Base-by-base conservation (phyloP, 2,797 vertebrate species). In the Brachyalestes nurse region DNA sequence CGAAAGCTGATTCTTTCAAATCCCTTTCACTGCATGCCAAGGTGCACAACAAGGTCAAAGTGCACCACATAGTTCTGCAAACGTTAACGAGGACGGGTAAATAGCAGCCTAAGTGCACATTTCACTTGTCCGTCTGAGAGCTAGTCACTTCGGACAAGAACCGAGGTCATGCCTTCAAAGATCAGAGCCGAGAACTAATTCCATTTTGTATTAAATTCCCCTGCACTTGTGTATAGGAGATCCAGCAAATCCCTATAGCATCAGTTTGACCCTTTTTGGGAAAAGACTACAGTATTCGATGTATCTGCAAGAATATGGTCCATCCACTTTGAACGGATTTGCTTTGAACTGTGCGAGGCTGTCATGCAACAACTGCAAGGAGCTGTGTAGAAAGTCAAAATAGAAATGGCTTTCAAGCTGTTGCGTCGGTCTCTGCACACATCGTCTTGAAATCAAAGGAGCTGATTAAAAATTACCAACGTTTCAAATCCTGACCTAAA, bases 31-130 rank as follows among this genome's bases (percentile, higher is more conserved):
- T 55, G 84, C 66, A n/a, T 87, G 90, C 90, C 91, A 91, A 88
- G 88, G 92, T 94, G 92, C 88, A 88, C 5, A 4, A 40, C 57
- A 13, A 58, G 92, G 90, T 92, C 92, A 91, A 92, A 94, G 92
- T 92, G 90, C 91, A 90, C 82, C 67, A 5, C 71, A 81, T 84
- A 88, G 90, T 88, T 84, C 86, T 73, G 89, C 82, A 83, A 81
- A 88, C 85, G 45, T 86, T 75, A 84, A 86, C 85, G 16, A 58
- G 77, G 84, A 83, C 65, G 62, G 65, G 78, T 79, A 64, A 84
- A 83, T 57, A 47, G 55, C 72, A 74, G 70, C 73, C 60, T 16
- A 34, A 28, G 25, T 61, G 65, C 45, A 53, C 6, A 49, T 47
- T 64, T 75, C 61, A 9, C 73, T 25, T 47, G n/a, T 67, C 40